phyloP scores from a whole-genome alignment of 1,140 invertebrate species.

The Bombus balteatus region DNA sequence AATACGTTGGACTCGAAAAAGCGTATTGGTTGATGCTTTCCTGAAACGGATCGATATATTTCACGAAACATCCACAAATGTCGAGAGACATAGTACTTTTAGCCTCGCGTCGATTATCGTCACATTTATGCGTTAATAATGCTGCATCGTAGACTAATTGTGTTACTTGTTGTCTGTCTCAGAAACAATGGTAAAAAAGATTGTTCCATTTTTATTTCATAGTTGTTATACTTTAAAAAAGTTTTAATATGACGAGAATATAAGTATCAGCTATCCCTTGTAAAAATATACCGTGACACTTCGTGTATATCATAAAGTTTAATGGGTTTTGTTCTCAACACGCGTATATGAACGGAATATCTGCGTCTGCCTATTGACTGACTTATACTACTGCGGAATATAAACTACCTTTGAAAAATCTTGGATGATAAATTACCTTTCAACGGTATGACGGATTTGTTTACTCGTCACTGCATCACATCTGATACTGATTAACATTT shows the following conservation, averaged over 20 bases:
- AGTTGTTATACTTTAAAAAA: not conserved
- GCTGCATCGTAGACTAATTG: not conserved
- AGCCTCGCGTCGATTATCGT: not conserved
- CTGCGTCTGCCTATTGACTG: not conserved
- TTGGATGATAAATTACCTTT: not conserved
- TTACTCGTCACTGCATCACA: not conserved
- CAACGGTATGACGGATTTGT: too few relatives aligned
- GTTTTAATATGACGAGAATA: not conserved
- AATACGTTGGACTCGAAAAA: not conserved
- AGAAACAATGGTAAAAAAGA: not conserved
- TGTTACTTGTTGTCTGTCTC: not conserved
- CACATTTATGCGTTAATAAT: not conserved
- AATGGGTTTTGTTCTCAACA: not conserved
- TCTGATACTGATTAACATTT: not conserved
- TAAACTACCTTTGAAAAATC: not conserved
- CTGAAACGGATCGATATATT: not conserved
- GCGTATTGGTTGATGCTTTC: not conserved
- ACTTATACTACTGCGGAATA: conserved; percentile 37
- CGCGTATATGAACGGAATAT: not conserved
- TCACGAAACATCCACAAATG: not conserved
- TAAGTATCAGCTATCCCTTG: not conserved
- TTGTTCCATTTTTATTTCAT: too few relatives aligned
- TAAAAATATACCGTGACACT: not conserved
- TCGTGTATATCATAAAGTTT: not conserved
- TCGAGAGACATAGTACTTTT: not conserved